Evolutionary conservation across 1,140 invertebrate genomes (phyloP).

Genomic region (Cepaea nemoralis): DNA sequence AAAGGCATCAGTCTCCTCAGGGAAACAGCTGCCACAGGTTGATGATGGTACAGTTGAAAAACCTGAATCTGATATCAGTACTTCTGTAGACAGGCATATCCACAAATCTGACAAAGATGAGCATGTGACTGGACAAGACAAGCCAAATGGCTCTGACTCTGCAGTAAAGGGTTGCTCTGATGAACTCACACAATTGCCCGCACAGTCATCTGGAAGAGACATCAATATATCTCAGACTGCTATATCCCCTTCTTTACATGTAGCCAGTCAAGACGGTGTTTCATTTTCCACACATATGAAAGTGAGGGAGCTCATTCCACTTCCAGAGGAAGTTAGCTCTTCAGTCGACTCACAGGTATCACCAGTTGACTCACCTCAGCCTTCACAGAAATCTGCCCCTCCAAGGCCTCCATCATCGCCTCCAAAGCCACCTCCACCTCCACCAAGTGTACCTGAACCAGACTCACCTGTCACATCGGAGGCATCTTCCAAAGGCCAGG

Average conservation of each 20-base stretch:
- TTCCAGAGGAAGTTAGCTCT: not conserved
- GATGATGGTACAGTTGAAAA: not conserved
- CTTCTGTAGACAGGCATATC: too few relatives aligned
- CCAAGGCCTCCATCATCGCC: not conserved
- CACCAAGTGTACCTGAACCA: not conserved
- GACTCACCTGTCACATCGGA: not conserved
- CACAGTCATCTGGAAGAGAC: not conserved
- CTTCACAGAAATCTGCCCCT: not conserved
- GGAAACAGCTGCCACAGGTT: too few relatives aligned
- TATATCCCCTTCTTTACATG: not conserved
- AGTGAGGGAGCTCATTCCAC: not conserved
- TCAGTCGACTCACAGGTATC: not conserved
- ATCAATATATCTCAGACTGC: not conserved
- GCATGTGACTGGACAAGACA: too few relatives aligned
- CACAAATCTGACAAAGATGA: too few relatives aligned
- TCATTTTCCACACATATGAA: too few relatives aligned
- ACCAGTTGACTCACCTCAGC: not conserved
- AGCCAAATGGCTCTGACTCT: not conserved
- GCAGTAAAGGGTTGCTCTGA: not conserved
- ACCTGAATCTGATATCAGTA: not conserved
- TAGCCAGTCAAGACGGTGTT: not conserved
- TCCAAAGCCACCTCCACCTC: not conserved
- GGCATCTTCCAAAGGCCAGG: not conserved
- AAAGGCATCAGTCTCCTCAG: too few relatives aligned
- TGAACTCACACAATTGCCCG: not conserved